These are phyloP conservation scores for Lypha dubia DNA, from an alignment of 2,888 invertebrate genomes.

Conservation along the genomic window DNA sequence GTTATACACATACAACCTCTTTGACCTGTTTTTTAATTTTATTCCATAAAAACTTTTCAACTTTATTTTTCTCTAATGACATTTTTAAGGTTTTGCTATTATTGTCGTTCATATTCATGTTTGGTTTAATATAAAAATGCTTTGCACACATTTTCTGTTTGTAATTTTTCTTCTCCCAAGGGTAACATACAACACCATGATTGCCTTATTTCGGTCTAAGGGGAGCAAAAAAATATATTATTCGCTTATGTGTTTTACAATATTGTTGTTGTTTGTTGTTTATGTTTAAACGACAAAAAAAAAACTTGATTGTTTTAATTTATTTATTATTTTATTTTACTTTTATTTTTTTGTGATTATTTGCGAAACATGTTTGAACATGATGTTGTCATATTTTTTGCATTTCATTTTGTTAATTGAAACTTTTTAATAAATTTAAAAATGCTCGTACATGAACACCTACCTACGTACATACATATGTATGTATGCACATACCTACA, in stretches of 20 bases:
- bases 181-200: conserved; percentile 52
- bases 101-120: conserved; percentile 13
- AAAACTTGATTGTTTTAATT: conserved; percentile 50
- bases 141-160: conserved; percentile 20
- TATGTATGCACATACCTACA: not conserved
- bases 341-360: conserved; percentile 26
- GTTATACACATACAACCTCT: not conserved
- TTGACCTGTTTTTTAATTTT: conserved; percentile 6
- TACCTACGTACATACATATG: not conserved
- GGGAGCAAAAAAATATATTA: not conserved
- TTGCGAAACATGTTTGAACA: conserved; percentile 41
- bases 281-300: conserved; percentile 17
- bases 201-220: conserved; percentile 32
- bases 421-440: conserved; percentile 46
- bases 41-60: not conserved
- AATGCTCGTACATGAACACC: not conserved
- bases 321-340: conserved; percentile 22
- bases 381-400: conserved; percentile 31
- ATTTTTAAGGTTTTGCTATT: conserved; percentile 20
- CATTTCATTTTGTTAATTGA: conserved; percentile 49
- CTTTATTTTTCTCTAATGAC: conserved; percentile 15
- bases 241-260: conserved; percentile 22
- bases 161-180: conserved; percentile 30
- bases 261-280: conserved; percentile 24
- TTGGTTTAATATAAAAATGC: conserved; percentile 29